Evolutionary conservation across 2,113 vertebrate genomes (phyloP), one percentile per base, ranked within the genome.

Genomic region (Terrapene triunguis): DNA sequence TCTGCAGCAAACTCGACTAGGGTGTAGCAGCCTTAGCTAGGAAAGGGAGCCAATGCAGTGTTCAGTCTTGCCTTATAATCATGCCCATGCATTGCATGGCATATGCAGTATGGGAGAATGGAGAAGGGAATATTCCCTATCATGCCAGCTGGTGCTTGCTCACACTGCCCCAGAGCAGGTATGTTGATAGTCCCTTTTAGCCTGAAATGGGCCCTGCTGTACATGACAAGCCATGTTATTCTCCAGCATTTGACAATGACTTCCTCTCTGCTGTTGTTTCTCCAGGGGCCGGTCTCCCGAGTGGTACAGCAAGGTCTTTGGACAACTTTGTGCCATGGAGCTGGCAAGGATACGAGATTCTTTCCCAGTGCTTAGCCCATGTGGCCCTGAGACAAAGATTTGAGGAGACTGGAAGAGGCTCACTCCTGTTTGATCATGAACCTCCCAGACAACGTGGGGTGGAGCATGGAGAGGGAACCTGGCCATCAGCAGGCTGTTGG

Each of bases 291-390:
- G 99, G n/a, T 99, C 99, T 97, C 99, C 98, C 0, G 99, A 99
- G 89, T 99, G 99, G 99, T 99, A 99, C 97, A 99, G 98, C 97
- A 99, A 99, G 89, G 98, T 99, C 72, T 99, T 99, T 27, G 99
- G 99, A 25, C 99, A 99, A 90, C 98, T 99, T 74, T 99, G 99
- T 57, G 99, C 99, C 32, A 98, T 98, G 97, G 99, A 99, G 94
- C 97, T 99, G 93, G 98, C 24, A 5, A 98, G 98, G 97, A 99
- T 99, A 94, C 98, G 99, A 29, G 98, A 99, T 79, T 99, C 99
- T 0, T 99, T 99, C 94, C 98, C 98, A 2, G 97, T 91, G 55
- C 81, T 99, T 78, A 97, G 96, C 85, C 92, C 98, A 22, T 85
- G 13, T 0, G 98, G 98, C 62, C 98, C 98, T 0, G 98, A 99